These are phyloP conservation scores for Andricus quercusramuli DNA, from an alignment of 2,888 invertebrate species.

Conservation along the genomic window DNA sequence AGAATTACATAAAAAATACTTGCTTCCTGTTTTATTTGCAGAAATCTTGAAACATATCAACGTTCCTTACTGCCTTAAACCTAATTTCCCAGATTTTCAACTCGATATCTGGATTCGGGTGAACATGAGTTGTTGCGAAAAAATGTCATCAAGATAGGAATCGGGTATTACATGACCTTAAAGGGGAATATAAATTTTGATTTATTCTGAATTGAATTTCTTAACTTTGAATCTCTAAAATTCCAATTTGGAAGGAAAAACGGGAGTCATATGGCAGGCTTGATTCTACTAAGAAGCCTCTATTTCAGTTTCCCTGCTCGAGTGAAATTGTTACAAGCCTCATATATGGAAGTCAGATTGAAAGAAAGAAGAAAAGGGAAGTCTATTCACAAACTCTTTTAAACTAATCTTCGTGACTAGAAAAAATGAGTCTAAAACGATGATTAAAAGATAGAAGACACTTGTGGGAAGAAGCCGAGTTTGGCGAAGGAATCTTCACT, in stretches of 20 bases:
- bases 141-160: no score
- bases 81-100: no score
- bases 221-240: no score
- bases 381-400: not conserved
- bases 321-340: not conserved
- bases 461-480: not conserved
- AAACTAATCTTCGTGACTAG: conserved; percentile 2
- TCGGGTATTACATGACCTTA: no score
- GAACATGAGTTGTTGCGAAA: no score
- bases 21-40: no score
- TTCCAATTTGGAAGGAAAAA: not conserved
- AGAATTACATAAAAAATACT: no score
- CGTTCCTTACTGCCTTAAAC: no score
- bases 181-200: no score
- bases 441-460: conserved; percentile 11
- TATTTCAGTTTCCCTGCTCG: not conserved
- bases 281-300: conserved; percentile 7
- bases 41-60: no score
- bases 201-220: no score
- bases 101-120: no score
- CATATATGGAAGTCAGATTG: conserved; percentile 1
- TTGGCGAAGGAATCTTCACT: not conserved
- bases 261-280: not conserved
- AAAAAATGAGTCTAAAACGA: conserved; percentile 21
- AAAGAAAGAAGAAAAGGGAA: not conserved